Conservation (phyloP, 2,888 invertebrate genomes). For the Myopa testacea region DNA sequence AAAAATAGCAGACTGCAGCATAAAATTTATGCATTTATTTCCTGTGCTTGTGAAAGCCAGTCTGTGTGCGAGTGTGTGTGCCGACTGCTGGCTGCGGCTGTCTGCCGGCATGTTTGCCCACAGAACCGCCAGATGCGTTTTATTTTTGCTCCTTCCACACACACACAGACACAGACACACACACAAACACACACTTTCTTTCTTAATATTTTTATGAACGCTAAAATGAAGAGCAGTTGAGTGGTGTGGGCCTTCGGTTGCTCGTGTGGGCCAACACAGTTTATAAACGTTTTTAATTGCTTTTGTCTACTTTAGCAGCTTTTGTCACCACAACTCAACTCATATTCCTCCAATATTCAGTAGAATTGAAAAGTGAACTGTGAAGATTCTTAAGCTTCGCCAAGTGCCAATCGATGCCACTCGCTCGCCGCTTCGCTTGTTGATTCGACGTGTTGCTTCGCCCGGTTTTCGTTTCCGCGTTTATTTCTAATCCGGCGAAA, state of each 20-base stretch:
- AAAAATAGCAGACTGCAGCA: conserved; percentile 2
- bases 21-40: not conserved
- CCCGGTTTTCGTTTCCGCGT: not conserved
- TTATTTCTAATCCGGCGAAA: conserved; percentile 17
- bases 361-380: too few relatives aligned
- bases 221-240: not conserved
- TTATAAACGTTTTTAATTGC: not conserved
- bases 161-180: not conserved
- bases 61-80: not conserved
- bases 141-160: not conserved
- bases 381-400: too few relatives aligned
- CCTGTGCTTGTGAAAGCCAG: not conserved
- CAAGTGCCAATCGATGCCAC: too few relatives aligned
- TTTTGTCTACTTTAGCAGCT: not conserved
- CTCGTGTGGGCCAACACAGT: too few relatives aligned
- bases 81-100: not conserved
- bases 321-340: too few relatives aligned
- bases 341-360: too few relatives aligned
- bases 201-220: not conserved
- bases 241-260: too few relatives aligned
- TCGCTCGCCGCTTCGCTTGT: too few relatives aligned
- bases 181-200: not conserved
- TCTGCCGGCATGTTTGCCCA: too few relatives aligned
- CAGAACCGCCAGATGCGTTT: not conserved
- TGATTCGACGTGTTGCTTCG: not conserved